Percentiles rank a stretch among this genome's conserved stretches.
phyloP scores from a whole-genome alignment of 1,140 invertebrate species.

The Oppia nitens region DNA sequence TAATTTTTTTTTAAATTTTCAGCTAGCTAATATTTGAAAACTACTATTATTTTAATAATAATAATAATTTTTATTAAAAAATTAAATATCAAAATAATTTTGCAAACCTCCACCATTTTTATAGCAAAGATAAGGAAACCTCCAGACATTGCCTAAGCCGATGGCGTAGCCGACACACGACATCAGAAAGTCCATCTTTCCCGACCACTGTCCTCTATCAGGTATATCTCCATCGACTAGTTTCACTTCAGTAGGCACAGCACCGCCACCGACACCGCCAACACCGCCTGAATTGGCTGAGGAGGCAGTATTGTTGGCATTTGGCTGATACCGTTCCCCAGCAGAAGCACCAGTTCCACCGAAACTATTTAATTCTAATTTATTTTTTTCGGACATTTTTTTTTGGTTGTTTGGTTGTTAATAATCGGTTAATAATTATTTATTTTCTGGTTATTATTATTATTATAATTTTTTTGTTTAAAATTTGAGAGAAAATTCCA shows the following conservation, averaged over 20 bases:
- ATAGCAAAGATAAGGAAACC: slow-evolving; percentile 42
- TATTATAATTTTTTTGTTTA: not conserved
- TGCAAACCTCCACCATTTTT: slow-evolving; percentile 36
- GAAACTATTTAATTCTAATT: slow-evolving; percentile 18
- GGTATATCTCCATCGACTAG: slow-evolving; percentile 26
- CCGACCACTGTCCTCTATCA: slow-evolving; percentile 55
- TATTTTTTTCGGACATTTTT: slow-evolving; percentile 6
- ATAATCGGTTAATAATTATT: not conserved
- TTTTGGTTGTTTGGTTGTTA: not conserved
- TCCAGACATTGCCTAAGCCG: slow-evolving; percentile 42
- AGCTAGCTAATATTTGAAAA: too few relatives aligned
- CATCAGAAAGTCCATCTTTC: slow-evolving; percentile 63
- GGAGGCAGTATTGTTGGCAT: not conserved
- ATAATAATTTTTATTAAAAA: too few relatives aligned
- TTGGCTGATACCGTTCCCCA: not conserved
- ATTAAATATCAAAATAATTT: too few relatives aligned
- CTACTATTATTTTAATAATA: too few relatives aligned
- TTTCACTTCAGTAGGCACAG: slow-evolving; percentile 17
- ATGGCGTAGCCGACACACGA: slow-evolving; percentile 47
- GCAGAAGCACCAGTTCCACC: not conserved
- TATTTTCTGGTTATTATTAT: not conserved
- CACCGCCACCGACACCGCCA: not conserved
- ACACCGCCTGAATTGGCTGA: not conserved
- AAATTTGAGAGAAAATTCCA: not conserved
- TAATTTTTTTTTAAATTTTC: too few relatives aligned